phyloP scores from a whole-genome alignment of 2,888 invertebrate genomes.

The Mantis religiosa region DNA sequence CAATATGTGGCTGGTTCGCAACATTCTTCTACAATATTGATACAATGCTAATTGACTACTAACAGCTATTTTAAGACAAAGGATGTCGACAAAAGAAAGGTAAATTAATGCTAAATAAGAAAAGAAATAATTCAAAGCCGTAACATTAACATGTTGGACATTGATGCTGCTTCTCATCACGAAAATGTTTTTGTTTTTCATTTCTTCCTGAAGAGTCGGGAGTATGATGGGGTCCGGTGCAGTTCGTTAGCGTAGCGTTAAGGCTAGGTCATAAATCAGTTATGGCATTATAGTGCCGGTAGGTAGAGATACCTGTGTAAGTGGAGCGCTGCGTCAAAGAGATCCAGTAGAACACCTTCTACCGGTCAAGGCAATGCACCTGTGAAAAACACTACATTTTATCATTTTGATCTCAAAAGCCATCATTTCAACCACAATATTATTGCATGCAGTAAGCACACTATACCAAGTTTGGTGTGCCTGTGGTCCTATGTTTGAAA shows the following conservation, averaged over 20 bases:
- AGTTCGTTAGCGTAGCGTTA: constrained; percentile 14
- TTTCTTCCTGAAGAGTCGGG: background rate
- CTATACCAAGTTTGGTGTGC: too few relatives aligned
- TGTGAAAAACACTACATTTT: too few relatives aligned
- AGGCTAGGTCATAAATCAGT: constrained; percentile 9
- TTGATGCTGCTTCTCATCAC: background rate
- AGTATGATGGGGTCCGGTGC: background rate
- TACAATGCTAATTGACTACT: constrained; percentile 9
- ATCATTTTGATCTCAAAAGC: too few relatives aligned
- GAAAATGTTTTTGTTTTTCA: background rate
- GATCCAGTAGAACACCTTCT: background rate
- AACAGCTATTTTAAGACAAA: constrained; percentile 2
- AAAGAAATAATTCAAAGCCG: background rate
- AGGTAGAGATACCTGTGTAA: background rate
- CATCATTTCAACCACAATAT: too few relatives aligned
- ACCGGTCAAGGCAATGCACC: too few relatives aligned
- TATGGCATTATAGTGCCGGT: background rate
- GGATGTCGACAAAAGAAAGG: background rate
- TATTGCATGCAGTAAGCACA: too few relatives aligned
- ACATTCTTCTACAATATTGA: background rate
- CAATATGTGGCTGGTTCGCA: background rate
- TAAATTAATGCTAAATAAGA: constrained; percentile 11
- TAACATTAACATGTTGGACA: constrained; percentile 3
- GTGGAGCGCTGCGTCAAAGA: background rate
- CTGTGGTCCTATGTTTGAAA: too few relatives aligned